Evolutionary conservation across 2,113 vertebrate genomes (phyloP).

Genomic region (Notiomystis cincta): DNA sequence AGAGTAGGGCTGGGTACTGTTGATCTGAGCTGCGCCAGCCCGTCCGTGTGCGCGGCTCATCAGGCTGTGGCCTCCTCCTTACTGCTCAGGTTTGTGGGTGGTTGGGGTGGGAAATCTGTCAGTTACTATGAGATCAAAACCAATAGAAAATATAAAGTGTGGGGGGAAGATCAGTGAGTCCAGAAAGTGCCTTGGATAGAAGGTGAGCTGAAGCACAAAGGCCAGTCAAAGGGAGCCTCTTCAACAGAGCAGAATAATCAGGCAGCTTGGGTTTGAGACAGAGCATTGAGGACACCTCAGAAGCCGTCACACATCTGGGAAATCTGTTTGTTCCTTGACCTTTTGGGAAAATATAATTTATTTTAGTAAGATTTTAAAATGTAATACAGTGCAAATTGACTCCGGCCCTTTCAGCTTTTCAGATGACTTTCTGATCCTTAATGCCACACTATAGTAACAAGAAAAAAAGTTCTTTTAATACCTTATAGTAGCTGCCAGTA

Average conservation of each 20-base stretch:
- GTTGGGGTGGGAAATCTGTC: background rate
- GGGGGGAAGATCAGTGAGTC: background rate
- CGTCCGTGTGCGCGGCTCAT: background rate
- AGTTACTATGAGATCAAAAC: background rate
- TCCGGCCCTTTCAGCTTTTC: background rate
- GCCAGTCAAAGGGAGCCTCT: background rate
- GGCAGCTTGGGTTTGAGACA: background rate
- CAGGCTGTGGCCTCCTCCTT: background rate
- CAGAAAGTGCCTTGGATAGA: background rate
- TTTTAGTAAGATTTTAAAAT: background rate
- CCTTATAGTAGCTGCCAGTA: conserved; percentile 16
- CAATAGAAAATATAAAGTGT: background rate
- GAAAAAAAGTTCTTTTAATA: conserved; percentile 24
- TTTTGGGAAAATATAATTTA: background rate
- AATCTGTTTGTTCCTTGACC: background rate
- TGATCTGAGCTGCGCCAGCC: background rate
- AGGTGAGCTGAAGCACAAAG: background rate
- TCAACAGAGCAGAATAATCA: background rate
- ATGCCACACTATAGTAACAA: background rate
- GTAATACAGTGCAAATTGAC: background rate
- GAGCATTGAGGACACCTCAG: background rate
- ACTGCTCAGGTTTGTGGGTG: background rate
- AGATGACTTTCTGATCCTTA: conserved; percentile 18
- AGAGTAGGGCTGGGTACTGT: background rate
- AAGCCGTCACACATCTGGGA: background rate